Percentiles rank a stretch among this genome's conserved stretches.
Conservation (phyloP, 2,113 vertebrate genomes). For the Phalacrocorax aristotelis region DNA sequence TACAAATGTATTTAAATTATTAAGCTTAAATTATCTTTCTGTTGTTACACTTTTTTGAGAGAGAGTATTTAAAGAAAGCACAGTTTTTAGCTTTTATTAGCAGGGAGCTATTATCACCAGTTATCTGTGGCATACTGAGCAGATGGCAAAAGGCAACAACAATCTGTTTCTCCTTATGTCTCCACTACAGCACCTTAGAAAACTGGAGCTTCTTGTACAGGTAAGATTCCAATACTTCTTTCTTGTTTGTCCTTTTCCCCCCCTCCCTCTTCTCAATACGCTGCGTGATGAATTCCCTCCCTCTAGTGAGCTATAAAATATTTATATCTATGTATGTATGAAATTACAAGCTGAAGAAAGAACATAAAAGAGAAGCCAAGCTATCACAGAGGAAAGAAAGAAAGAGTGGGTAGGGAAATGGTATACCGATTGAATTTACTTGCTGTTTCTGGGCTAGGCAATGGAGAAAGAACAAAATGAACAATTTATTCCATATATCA, state of each 20-base stretch:
- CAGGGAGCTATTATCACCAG: no score
- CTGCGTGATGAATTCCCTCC: background rate
- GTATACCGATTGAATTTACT: background rate
- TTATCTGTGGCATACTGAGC: background rate
- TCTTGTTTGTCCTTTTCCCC: background rate
- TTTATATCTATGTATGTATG: background rate
- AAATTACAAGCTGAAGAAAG: background rate
- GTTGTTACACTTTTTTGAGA: background rate
- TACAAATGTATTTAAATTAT: background rate
- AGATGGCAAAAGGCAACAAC: background rate
- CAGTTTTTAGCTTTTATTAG: no score
- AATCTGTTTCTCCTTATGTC: slow-evolving; percentile 3
- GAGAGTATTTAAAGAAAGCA: background rate
- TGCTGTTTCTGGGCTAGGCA: background rate
- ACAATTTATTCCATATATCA: background rate
- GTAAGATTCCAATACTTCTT: background rate
- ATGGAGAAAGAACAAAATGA: background rate
- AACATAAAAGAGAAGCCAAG: background rate
- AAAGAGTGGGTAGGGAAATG: rapidly evolving
- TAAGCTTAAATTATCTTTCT: background rate
- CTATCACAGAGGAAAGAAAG: background rate
- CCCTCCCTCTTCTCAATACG: background rate
- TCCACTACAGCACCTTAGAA: background rate
- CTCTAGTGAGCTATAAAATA: background rate
- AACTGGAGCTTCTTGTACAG: background rate